These are phyloP conservation scores for Tauraco erythrolophus DNA, from an alignment of 2,113 vertebrate species.

Conservation along the genomic window DNA sequence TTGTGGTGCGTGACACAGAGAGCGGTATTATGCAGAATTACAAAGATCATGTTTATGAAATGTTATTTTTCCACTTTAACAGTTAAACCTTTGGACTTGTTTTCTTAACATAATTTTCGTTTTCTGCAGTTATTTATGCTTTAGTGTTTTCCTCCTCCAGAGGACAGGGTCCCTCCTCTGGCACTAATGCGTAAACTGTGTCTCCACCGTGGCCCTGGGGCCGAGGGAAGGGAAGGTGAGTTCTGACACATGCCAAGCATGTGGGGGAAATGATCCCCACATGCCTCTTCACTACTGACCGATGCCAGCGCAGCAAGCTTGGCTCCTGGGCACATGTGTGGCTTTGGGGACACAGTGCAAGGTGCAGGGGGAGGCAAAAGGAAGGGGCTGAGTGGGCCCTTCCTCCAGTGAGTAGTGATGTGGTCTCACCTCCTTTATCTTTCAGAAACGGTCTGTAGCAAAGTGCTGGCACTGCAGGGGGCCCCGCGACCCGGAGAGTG, in stretches of 20 bases:
- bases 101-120: not conserved
- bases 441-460: not conserved
- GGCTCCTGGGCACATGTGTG: not conserved
- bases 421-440: not conserved
- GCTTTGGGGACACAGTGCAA: fast-evolving
- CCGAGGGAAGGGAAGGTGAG: not conserved
- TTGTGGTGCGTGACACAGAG: not conserved
- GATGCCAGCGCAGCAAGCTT: fast-evolving
- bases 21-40: not conserved
- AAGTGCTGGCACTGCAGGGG: not conserved
- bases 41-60: slow-evolving; percentile 24
- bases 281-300: not conserved
- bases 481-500: not conserved
- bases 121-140: not conserved
- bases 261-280: not conserved
- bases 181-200: not conserved
- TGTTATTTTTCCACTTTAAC: slow-evolving; percentile 17
- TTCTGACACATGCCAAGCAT: not conserved
- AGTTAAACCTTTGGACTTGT: not conserved
- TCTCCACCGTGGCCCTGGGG: not conserved
- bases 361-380: not conserved
- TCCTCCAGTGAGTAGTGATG: not conserved
- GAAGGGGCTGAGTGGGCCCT: not conserved
- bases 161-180: not conserved
- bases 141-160: not conserved